A percentile compares a stretch with the other conserved stretches of the same genome.
phyloP scores from a whole-genome alignment of 1,140 invertebrate genomes.

The Drosophila varians region DNA sequence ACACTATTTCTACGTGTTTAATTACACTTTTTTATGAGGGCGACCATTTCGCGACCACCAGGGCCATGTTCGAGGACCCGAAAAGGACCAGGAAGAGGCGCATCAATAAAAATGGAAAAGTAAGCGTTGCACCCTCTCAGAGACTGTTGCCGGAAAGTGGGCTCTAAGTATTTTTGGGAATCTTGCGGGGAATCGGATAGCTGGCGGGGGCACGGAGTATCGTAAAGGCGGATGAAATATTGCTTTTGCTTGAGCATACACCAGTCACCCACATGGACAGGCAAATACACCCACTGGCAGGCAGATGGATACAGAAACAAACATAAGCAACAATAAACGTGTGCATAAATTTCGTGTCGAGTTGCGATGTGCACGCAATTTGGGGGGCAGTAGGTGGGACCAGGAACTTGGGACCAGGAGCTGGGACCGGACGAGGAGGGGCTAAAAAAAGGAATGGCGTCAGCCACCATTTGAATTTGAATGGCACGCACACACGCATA shows the following conservation, averaged over 20 bases:
- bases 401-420: background rate
- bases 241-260: conserved; percentile 34
- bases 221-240: conserved; percentile 58
- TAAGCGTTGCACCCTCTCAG: conserved; percentile 14
- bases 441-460: conserved; percentile 66
- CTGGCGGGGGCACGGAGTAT: conserved; percentile 24
- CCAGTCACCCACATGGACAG: conserved; percentile 3
- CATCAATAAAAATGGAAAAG: conserved; percentile 74
- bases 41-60: conserved; percentile 26
- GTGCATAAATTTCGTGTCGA: conserved; percentile 69
- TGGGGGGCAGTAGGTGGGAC: background rate
- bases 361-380: conserved; percentile 46
- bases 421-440: conserved; percentile 1
- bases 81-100: conserved; percentile 21
- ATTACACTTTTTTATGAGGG: conserved; percentile 70
- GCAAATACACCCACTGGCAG: conserved; percentile 2
- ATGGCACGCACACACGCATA: conserved; percentile 68
- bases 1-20: conserved; percentile 78
- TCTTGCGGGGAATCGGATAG: conserved; percentile 32
- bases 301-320: conserved; percentile 27
- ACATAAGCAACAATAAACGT: conserved; percentile 65
- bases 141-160: conserved; percentile 22
- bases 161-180: conserved; percentile 38
- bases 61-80: conserved; percentile 10
- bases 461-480: conserved; percentile 81